phyloP scores from a whole-genome alignment of 2,797 vertebrate genomes.

The Falco concolor region DNA sequence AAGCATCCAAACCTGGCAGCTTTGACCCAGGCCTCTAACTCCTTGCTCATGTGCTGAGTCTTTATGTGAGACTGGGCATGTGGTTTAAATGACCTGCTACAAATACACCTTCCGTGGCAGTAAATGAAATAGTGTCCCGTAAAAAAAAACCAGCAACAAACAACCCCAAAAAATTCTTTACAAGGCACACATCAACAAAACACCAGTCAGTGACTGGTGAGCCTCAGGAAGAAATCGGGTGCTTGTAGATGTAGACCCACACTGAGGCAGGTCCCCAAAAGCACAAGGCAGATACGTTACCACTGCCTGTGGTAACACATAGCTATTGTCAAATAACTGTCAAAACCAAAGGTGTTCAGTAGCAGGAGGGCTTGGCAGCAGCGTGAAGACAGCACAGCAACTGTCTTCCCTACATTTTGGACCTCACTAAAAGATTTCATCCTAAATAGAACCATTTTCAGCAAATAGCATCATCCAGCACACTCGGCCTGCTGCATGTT shows the following conservation, averaged over 20 bases:
- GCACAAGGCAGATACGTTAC: fast-evolving
- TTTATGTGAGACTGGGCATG: fast-evolving
- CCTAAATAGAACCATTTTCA: not conserved
- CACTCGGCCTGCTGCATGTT: fast-evolving
- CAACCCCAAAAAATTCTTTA: too few species aligned
- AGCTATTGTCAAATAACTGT: not conserved
- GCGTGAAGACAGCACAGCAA: fast-evolving
- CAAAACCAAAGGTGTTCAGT: fast-evolving
- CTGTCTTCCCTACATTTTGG: fast-evolving
- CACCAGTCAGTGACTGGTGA: not conserved
- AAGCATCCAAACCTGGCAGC: not conserved
- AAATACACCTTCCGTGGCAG: fast-evolving
- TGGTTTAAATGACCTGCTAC: not conserved
- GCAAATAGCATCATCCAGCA: fast-evolving
- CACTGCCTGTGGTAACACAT: not conserved
- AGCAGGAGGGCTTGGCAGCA: not conserved
- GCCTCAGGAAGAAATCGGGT: too few species aligned
- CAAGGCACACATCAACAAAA: not conserved
- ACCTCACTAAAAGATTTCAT: not conserved
- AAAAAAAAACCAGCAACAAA: not conserved
- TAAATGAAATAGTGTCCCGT: fast-evolving
- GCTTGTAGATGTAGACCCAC: fast-evolving
- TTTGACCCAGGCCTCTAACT: not conserved
- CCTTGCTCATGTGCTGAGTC: not conserved
- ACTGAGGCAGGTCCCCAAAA: fast-evolving